phyloP scores from a whole-genome alignment of 2,113 vertebrate species.

The Bucco capensis region DNA sequence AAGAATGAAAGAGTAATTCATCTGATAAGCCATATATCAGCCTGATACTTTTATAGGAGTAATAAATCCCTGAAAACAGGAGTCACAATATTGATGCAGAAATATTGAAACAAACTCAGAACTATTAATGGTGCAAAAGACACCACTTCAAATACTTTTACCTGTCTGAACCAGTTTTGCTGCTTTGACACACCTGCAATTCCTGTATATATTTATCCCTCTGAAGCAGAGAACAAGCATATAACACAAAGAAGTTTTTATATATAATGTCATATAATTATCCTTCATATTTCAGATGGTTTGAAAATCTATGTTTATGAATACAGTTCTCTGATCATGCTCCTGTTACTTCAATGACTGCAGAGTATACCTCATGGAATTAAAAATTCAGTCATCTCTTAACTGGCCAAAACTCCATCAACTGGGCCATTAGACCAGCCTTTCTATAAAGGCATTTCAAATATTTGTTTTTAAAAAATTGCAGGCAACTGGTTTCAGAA shows the following conservation, averaged over 20 bases:
- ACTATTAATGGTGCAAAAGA: constrained; percentile 26
- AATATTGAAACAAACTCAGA: constrained; percentile 15
- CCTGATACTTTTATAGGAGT: neutral
- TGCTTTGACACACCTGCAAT: constrained; percentile 67
- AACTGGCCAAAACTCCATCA: constrained; percentile 10
- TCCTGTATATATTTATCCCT: constrained; percentile 67
- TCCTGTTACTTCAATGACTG: constrained; percentile 27
- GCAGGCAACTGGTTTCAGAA: neutral
- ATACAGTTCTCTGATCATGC: constrained; percentile 65
- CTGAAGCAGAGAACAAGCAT: constrained; percentile 60
- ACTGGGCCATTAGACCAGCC: constrained; percentile 25
- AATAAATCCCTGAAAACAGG: constrained; percentile 19
- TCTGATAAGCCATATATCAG: neutral
- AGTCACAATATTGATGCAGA: constrained; percentile 42
- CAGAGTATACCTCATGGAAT: neutral
- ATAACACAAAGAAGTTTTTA: constrained; percentile 74
- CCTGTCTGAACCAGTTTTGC: constrained; percentile 64
- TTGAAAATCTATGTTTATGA: constrained; percentile 72
- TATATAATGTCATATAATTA: constrained; percentile 74
- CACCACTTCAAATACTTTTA: constrained; percentile 54
- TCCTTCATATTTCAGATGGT: constrained; percentile 66
- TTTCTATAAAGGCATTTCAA: constrained; percentile 32
- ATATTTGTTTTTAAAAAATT: constrained; percentile 16
- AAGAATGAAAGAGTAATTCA: neutral
- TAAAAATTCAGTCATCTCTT: neutral